phyloP scores from a whole-genome alignment of 2,797 vertebrate genomes.

The Anguilla marmorata region DNA sequence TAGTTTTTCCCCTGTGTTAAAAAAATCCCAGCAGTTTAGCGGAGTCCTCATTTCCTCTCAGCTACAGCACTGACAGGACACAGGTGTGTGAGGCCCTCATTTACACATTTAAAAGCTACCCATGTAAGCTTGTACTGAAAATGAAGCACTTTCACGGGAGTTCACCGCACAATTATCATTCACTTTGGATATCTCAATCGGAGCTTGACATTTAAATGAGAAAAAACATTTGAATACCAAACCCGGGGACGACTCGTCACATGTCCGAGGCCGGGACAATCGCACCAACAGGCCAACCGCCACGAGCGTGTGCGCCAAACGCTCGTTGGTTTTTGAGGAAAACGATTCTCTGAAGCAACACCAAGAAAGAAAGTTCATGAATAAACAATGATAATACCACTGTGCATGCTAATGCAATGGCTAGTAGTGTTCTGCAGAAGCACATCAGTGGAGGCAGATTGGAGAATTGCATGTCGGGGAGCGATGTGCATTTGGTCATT shows the following conservation, averaged over 20 bases:
- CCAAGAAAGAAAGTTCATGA: neutral
- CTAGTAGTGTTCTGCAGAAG: neutral
- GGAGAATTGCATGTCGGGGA: neutral
- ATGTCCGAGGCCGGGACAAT: neutral
- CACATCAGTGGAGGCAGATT: neutral
- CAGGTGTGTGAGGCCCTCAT: neutral
- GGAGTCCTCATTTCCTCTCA: neutral
- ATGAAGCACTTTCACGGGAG: neutral
- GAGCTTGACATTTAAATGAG: constrained; percentile 3
- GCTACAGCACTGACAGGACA: neutral
- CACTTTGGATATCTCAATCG: neutral
- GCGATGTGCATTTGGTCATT: neutral
- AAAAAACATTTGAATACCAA: neutral
- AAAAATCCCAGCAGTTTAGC: neutral
- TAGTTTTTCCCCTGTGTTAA: neutral
- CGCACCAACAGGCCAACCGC: neutral
- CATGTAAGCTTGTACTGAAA: neutral
- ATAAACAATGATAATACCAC: neutral
- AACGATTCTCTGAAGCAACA: neutral
- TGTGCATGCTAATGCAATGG: neutral
- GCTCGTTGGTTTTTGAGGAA: neutral
- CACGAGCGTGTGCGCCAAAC: neutral
- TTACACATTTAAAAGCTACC: neutral
- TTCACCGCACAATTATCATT: neutral
- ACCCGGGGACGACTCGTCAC: neutral